Evolutionary conservation across 2,888 invertebrate species (phyloP), one percentile per base, ranked within the genome.

Genomic region (Callinectes sapidus): DNA sequence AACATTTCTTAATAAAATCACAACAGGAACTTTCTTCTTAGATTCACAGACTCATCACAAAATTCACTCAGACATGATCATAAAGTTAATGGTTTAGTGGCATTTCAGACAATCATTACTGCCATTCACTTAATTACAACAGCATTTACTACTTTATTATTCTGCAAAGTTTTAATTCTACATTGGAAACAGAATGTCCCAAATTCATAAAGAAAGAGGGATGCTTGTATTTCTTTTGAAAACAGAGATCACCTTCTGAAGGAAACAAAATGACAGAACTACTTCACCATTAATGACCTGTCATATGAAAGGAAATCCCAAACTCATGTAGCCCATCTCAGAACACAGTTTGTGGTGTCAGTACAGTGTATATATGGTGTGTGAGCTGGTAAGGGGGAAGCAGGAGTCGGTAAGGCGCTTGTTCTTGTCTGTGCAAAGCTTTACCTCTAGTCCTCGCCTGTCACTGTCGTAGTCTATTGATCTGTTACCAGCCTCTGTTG

Each of bases 351-450:
- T 89, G 77, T 86, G 87, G 86, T 86, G 61, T 61, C 85, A 39
- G 39, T 35, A 23, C 55, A 89, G 66, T 92, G 89, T 61, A 42
- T 86, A 55, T 61, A 35, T 89, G 92, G 92, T 91, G 91, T 91
- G 91, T 89, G 92, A 92, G 92, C 92, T 89, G 92, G 92, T 92
- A 81, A 89, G 89, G 87, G 92, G 92, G 92, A 55, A 89, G 85
- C 89, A 92, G 92, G 92, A 92, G 92, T 89, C 66, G 92, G 92
- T 92, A 92, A 92, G 92, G 87, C 77, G 92, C 92, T 92, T 92
- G 89, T 90, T 92, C 86, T 86, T 89, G 85, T 89, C 85, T 86
- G 55, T 90, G 61, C 55, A 61, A 32, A 61, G 61, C 85, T 39
- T n/a, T 90, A 71, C 85, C 61, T 90, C 28, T 81, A 81, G 35